Evolutionary conservation across 2,113 vertebrate genomes (phyloP).

Genomic region (Eretmochelys imbricata): DNA sequence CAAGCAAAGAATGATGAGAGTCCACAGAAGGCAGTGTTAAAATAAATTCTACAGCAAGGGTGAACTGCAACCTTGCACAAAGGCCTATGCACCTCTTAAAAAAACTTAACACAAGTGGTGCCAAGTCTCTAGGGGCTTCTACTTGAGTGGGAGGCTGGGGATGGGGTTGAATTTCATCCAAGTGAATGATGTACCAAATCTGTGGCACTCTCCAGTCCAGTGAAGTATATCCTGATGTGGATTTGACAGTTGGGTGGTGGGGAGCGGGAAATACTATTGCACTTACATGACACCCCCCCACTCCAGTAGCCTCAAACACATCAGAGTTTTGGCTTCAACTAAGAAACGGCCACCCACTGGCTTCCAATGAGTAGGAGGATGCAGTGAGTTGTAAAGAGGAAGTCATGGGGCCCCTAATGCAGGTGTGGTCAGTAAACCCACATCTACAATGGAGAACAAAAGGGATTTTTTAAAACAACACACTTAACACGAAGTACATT

Average conservation of each 20-base stretch:
- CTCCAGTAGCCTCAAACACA: neutral
- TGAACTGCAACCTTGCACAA: too few species aligned
- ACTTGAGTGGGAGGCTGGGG: too few species aligned
- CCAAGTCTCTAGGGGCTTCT: neutral
- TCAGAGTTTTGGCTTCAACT: neutral
- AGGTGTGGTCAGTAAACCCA: neutral
- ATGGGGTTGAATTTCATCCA: neutral
- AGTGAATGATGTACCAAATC: neutral
- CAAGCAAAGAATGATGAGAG: neutral
- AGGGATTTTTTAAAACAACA: neutral
- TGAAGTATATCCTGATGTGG: neutral
- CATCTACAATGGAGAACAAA: neutral
- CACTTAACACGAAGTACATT: neutral
- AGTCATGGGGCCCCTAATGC: neutral
- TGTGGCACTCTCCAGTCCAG: neutral
- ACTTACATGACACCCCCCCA: fast-evolving
- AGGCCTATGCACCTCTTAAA: fast-evolving
- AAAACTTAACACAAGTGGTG: fast-evolving
- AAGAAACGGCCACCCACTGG: neutral
- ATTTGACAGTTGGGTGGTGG: fast-evolving
- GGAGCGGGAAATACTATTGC: fast-evolving
- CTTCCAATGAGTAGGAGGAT: neutral
- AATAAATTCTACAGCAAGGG: neutral
- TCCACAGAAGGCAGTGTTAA: neutral
- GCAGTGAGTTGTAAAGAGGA: neutral